These are phyloP conservation scores for Aspiorhynchus laticeps DNA, from an alignment of 2,113 vertebrate species.

Conservation along the genomic window DNA sequence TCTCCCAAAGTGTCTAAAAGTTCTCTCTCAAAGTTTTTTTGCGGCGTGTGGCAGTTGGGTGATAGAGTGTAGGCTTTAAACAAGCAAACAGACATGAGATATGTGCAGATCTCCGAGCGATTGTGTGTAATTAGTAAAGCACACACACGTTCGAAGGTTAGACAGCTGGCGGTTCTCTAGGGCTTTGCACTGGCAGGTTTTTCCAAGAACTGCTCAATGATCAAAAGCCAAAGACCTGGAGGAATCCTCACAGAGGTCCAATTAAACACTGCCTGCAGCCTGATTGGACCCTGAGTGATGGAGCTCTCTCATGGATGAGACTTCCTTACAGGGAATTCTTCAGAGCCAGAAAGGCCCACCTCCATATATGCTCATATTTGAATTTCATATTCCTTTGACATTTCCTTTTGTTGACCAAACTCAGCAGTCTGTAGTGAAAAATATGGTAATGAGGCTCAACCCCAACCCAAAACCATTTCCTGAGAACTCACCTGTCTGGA, in stretches of 20 bases:
- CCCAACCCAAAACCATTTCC: constrained; percentile 36
- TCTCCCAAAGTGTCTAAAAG: constrained; percentile 9
- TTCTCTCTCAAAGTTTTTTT: constrained; percentile 63
- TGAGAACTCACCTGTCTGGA: constrained; percentile 34
- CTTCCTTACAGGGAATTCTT: constrained; percentile 70
- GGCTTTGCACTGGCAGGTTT: constrained; percentile 67
- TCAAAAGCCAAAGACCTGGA: constrained; percentile 75
- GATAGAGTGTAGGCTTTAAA: constrained; percentile 46
- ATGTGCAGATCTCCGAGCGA: constrained; percentile 51
- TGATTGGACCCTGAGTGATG: constrained; percentile 64
- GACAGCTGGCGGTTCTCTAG: constrained; percentile 64
- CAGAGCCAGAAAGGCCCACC: constrained; percentile 55
- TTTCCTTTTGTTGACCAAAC: constrained; percentile 56
- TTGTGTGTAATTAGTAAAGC: constrained; percentile 58
- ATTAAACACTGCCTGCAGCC: constrained; percentile 78
- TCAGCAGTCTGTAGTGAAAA: constrained; percentile 45
- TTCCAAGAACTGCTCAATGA: constrained; percentile 70
- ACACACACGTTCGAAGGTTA: constrained; percentile 50
- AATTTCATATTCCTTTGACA: constrained; percentile 57
- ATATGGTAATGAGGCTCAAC: constrained; percentile 51
- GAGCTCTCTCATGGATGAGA: constrained; percentile 64
- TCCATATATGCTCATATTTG: constrained; percentile 69
- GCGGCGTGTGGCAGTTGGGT: constrained; percentile 43
- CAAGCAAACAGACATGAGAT: constrained; percentile 52
- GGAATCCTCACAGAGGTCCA: constrained; percentile 73